These are phyloP conservation scores for Limenitis camilla DNA, from an alignment of 2,888 invertebrate genomes.

Conservation along the genomic window DNA sequence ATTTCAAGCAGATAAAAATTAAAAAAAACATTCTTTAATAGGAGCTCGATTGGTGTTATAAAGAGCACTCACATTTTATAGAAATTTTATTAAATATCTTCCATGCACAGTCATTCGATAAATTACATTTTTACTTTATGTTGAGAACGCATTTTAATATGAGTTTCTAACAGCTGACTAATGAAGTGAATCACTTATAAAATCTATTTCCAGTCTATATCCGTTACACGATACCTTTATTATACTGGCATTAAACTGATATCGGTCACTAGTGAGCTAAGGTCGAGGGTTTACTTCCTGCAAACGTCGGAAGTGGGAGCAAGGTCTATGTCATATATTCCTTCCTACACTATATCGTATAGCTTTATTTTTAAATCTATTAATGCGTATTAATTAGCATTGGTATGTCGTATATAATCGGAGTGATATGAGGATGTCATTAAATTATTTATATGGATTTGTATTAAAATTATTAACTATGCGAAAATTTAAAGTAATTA, in stretches of 20 bases:
- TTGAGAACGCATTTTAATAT: not conserved
- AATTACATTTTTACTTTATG: too few relatives aligned
- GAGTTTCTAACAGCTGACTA: not conserved
- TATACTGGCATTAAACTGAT: constrained; percentile 5
- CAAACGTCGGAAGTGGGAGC: constrained; percentile 49
- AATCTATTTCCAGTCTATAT: constrained; percentile 2
- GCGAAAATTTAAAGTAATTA: too few relatives aligned
- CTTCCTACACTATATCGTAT: constrained; percentile 48
- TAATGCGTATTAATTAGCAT: constrained; percentile 8
- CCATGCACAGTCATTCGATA: too few relatives aligned
- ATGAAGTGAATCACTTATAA: not conserved
- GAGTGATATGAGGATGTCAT: too few relatives aligned
- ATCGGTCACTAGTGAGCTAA: constrained; percentile 23
- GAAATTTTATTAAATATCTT: too few relatives aligned
- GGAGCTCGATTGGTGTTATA: too few relatives aligned
- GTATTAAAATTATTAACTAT: too few relatives aligned
- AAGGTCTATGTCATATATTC: constrained; percentile 49
- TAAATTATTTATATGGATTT: too few relatives aligned
- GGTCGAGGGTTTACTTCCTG: constrained; percentile 43
- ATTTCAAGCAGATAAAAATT: too few relatives aligned
- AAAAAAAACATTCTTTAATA: too few relatives aligned
- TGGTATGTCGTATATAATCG: too few relatives aligned
- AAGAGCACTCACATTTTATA: too few relatives aligned
- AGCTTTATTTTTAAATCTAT: constrained; percentile 13
- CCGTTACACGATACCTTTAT: constrained; percentile 2